These are phyloP conservation scores for Cheiracanthium punctorium DNA, from an alignment of 2,888 invertebrate species.

Conservation along the genomic window DNA sequence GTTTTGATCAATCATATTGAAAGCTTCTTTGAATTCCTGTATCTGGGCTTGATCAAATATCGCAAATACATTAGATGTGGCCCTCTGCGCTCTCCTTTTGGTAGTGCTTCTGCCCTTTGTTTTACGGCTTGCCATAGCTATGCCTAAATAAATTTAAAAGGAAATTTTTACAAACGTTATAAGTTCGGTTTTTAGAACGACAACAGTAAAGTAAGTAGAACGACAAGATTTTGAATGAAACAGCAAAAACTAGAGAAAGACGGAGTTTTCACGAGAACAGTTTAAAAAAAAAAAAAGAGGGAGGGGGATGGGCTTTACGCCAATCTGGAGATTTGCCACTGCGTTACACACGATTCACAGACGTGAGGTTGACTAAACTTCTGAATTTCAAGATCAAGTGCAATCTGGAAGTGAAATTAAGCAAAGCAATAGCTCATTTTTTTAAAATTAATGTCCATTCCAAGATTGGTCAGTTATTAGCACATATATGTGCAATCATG, in stretches of 20 bases:
- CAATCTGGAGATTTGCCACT: conserved; percentile 47
- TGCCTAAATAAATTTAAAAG: conserved; percentile 5
- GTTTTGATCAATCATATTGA: conserved; percentile 99
- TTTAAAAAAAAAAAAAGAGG: background rate
- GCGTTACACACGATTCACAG: background rate
- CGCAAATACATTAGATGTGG: conserved; percentile 99
- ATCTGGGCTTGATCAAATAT: conserved; percentile 99
- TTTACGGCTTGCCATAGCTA: conserved; percentile 93
- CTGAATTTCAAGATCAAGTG: conserved; percentile 47
- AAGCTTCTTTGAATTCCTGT: conserved; percentile 99
- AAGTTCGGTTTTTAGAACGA: background rate
- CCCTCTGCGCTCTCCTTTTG: conserved; percentile 98
- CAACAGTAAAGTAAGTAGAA: too few species aligned
- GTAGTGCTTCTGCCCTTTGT: conserved; percentile 95
- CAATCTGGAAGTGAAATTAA: too few species aligned
- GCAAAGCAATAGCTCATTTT: too few species aligned
- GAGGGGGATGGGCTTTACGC: conserved; percentile 25
- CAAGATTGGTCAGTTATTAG: too few species aligned
- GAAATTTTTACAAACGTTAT: background rate
- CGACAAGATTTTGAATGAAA: background rate
- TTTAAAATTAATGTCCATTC: too few species aligned
- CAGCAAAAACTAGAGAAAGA: background rate
- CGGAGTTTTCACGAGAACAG: background rate
- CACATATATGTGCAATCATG: too few species aligned
- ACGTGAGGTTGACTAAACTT: conserved; percentile 26